A percentile compares a stretch with the other conserved stretches of the same genome.
Conservation (phyloP, 2,888 invertebrate species). For the Pogonocherus hispidulus region DNA sequence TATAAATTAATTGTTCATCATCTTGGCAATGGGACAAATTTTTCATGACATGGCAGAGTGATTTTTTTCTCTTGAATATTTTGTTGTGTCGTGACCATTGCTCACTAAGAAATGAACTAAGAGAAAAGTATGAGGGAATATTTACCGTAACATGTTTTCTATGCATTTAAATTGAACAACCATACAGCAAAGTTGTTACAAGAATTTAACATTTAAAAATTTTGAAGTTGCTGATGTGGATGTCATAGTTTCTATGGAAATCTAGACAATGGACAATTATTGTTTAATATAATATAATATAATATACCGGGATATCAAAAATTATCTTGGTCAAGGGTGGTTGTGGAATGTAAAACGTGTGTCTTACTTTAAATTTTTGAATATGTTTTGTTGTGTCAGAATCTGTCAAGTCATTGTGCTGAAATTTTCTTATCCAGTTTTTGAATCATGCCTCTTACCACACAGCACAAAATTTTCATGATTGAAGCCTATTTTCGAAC, state of each 20-base stretch:
- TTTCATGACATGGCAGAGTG: background rate
- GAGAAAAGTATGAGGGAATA: background rate
- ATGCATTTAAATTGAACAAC: slow-evolving; percentile 10
- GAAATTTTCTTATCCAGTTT: too few relatives aligned
- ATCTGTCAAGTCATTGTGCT: too few relatives aligned
- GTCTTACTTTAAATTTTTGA: too few relatives aligned
- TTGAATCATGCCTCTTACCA: too few relatives aligned
- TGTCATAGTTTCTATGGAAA: slow-evolving; percentile 6
- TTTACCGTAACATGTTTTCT: slow-evolving; percentile 11
- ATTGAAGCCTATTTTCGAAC: too few relatives aligned
- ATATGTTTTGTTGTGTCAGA: too few relatives aligned
- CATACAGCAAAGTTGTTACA: background rate
- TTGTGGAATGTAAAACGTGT: too few relatives aligned
- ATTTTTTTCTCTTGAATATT: slow-evolving; percentile 1
- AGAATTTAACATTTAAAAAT: slow-evolving; percentile 17
- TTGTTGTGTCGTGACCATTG: slow-evolving; percentile 14
- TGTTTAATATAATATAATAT: too few relatives aligned
- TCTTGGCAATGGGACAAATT: background rate
- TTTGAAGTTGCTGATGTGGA: background rate
- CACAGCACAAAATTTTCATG: too few relatives aligned
- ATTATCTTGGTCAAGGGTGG: too few relatives aligned
- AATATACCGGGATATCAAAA: too few relatives aligned
- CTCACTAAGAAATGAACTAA: slow-evolving; percentile 13
- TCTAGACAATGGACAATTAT: background rate
- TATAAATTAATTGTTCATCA: background rate